Conservation (phyloP, 2,888 invertebrate species). For the Lissonota sp. region DNA sequence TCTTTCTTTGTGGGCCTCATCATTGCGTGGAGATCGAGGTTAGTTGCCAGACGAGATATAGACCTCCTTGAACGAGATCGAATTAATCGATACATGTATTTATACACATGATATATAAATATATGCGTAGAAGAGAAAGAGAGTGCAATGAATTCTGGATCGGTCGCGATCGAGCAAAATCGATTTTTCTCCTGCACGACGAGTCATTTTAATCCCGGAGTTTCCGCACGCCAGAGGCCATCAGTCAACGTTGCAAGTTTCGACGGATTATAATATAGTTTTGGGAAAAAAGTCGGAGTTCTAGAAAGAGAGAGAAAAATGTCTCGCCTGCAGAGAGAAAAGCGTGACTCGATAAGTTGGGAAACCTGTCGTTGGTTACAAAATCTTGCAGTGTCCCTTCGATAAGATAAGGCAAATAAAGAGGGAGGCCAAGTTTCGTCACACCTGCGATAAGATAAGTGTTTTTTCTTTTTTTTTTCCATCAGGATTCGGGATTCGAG, state of each 20-base stretch:
- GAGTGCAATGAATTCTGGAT: slow-evolving; percentile 25
- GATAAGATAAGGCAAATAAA: too few species aligned
- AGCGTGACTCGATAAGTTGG: slow-evolving; percentile 27
- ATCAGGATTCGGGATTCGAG: too few species aligned
- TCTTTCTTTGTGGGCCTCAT: background rate
- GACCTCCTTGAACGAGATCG: slow-evolving; percentile 36
- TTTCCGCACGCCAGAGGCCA: too few species aligned
- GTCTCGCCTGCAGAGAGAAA: background rate
- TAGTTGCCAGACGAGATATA: slow-evolving; percentile 51
- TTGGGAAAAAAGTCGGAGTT: background rate
- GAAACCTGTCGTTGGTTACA: slow-evolving; percentile 39
- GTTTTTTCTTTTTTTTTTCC: too few species aligned
- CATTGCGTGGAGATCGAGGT: slow-evolving; percentile 46
- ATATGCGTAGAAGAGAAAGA: slow-evolving; percentile 13
- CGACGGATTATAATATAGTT: too few species aligned
- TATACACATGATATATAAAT: background rate
- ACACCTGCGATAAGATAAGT: too few species aligned
- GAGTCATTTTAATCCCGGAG: too few species aligned
- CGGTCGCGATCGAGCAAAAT: too few species aligned
- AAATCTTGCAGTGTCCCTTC: background rate
- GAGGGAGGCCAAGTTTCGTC: too few species aligned
- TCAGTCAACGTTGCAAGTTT: too few species aligned
- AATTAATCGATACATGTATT: slow-evolving; percentile 30
- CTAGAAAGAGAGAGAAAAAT: background rate
- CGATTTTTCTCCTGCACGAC: too few species aligned